These are phyloP conservation scores for Cryptoprocta ferox DNA, from an alignment of 2,797 vertebrate genomes.

Conservation along the genomic window DNA sequence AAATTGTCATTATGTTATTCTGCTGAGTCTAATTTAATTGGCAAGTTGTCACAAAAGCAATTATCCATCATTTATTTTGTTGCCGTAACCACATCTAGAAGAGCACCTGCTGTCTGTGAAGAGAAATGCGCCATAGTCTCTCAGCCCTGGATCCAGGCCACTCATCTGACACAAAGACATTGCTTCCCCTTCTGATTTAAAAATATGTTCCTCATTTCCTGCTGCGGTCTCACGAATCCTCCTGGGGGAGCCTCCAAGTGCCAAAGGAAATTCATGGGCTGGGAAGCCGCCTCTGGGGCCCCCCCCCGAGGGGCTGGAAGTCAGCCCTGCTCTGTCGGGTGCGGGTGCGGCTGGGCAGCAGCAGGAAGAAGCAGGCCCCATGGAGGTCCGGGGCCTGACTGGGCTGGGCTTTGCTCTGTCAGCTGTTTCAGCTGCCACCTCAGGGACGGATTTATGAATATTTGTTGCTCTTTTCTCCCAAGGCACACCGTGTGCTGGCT, in stretches of 20 bases:
- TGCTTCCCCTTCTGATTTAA: slow-evolving; percentile 82
- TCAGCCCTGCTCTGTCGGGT: not conserved
- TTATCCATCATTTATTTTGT: slow-evolving; percentile 98
- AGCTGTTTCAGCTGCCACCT: slow-evolving; percentile 28
- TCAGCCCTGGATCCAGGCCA: slow-evolving; percentile 86
- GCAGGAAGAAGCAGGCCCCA: not conserved
- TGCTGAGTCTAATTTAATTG: slow-evolving; percentile 98
- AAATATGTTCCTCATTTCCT: slow-evolving; percentile 72
- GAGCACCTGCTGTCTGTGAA: slow-evolving; percentile 93
- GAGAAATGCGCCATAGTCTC: slow-evolving; percentile 83
- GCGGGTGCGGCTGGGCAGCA: not conserved
- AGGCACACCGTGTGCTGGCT: not conserved
- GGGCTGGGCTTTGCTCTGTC: not conserved
- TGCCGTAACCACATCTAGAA: slow-evolving; percentile 94
- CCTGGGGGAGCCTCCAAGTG: not conserved
- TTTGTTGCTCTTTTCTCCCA: slow-evolving; percentile 34
- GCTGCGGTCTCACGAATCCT: slow-evolving; percentile 57
- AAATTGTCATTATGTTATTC: slow-evolving; percentile 98
- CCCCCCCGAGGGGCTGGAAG: rapidly evolving
- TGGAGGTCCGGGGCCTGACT: not conserved
- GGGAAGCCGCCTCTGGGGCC: not conserved
- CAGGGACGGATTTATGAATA: slow-evolving; percentile 27
- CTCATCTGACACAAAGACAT: slow-evolving; percentile 85
- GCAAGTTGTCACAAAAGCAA: slow-evolving; percentile 98
- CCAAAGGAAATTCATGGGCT: not conserved